Percentiles rank a stretch among this genome's conserved stretches.
Evolutionary conservation across 2,888 invertebrate species (phyloP).

Genomic region (Chymomyza procnemis): DNA sequence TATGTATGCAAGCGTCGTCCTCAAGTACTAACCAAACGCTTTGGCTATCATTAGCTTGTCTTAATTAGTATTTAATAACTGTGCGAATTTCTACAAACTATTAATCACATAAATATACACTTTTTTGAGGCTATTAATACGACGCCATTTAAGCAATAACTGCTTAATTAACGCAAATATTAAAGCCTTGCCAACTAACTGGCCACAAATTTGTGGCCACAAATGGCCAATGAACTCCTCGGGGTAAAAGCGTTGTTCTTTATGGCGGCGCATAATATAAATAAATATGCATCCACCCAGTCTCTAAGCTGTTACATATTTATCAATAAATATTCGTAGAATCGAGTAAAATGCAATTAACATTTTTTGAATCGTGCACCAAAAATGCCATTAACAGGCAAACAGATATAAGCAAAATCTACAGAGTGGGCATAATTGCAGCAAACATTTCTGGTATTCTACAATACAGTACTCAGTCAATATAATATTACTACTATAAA

Average conservation of each 20-base stretch:
- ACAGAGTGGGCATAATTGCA: background rate
- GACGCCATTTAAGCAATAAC: background rate
- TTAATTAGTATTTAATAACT: slow-evolving; percentile 50
- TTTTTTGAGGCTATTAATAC: background rate
- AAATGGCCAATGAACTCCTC: background rate
- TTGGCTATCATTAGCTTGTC: slow-evolving; percentile 19
- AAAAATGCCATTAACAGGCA: background rate
- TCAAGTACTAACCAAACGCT: background rate
- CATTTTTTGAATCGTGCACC: background rate
- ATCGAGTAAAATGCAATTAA: background rate
- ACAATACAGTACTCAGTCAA: background rate
- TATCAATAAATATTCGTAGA: background rate
- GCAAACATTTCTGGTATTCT: background rate
- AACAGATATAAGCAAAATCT: background rate
- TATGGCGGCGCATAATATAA: background rate
- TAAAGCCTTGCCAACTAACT: background rate
- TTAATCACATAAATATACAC: background rate
- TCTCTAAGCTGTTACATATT: background rate
- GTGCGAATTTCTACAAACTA: background rate
- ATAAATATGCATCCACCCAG: background rate
- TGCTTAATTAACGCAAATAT: background rate
- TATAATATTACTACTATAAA: background rate
- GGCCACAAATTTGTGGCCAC: background rate
- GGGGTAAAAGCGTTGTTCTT: background rate
- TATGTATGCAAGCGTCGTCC: background rate